phyloP scores from a whole-genome alignment of 1,140 invertebrate genomes.

The Anastatus disparis region DNA sequence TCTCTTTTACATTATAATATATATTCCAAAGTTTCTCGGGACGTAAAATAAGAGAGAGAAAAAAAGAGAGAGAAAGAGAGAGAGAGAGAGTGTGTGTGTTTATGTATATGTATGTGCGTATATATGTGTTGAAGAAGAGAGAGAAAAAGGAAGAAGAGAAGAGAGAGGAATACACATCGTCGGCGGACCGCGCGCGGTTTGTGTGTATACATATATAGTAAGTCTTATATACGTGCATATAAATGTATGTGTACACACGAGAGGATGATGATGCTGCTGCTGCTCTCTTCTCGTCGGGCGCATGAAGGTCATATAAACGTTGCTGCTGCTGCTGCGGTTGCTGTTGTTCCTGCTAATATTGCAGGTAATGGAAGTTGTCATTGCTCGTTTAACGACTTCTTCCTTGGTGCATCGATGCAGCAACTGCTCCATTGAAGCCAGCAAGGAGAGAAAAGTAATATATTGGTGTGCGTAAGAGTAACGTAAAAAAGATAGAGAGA shows the following conservation, averaged over 20 bases:
- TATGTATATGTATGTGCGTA: too few species aligned
- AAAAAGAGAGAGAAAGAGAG: too few species aligned
- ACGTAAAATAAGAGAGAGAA: too few species aligned
- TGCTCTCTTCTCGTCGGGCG: conserved; percentile 31
- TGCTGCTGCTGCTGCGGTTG: neutral
- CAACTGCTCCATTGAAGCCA: neutral
- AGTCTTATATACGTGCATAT: neutral
- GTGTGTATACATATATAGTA: conserved; percentile 1
- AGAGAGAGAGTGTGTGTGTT: too few species aligned
- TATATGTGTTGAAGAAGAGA: too few species aligned
- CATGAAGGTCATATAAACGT: conserved; percentile 34
- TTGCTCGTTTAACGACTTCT: neutral
- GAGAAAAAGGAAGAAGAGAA: neutral
- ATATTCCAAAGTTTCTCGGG: too few species aligned
- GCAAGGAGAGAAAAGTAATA: neutral
- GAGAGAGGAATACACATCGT: neutral
- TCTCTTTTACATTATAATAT: neutral
- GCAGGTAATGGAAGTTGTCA: neutral
- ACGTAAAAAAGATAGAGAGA: neutral
- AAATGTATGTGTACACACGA: neutral
- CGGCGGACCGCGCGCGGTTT: neutral
- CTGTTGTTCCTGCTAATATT: too few species aligned
- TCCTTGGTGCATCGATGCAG: neutral
- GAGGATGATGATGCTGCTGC: conserved; percentile 24
- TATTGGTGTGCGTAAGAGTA: neutral